These are phyloP conservation scores for Notothenia coriiceps DNA, from an alignment of 2,113 vertebrate species.

Conservation along the genomic window DNA sequence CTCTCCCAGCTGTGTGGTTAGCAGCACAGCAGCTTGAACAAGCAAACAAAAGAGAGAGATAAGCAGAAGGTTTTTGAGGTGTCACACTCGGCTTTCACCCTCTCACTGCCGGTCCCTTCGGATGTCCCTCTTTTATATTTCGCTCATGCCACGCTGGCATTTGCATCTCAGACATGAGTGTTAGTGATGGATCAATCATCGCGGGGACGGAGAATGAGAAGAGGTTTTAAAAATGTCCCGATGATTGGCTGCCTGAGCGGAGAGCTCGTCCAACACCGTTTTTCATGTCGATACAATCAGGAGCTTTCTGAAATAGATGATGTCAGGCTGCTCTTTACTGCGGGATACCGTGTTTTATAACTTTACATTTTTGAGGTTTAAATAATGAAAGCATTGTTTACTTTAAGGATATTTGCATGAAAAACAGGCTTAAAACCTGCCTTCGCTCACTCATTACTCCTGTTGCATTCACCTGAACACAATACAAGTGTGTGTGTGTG, in stretches of 20 bases:
- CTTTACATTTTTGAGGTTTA: conserved; percentile 10
- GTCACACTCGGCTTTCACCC: conserved; percentile 3
- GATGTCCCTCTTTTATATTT: conserved; percentile 57
- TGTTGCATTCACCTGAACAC: conserved; percentile 58
- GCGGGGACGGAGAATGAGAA: conserved; percentile 43
- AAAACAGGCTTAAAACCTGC: not conserved
- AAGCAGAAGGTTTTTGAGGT: conserved; percentile 29
- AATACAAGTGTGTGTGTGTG: conserved; percentile 22
- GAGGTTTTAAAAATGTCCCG: conserved; percentile 62
- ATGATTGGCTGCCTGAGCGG: conserved; percentile 55
- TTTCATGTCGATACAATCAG: conserved; percentile 40
- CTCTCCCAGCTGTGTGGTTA: not conserved
- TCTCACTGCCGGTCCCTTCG: conserved; percentile 23
- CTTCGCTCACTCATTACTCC: conserved; percentile 45
- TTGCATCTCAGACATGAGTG: conserved; percentile 59
- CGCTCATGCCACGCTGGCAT: conserved; percentile 48
- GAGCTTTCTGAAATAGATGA: not conserved
- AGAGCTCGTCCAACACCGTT: conserved; percentile 35
- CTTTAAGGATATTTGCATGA: conserved; percentile 9
- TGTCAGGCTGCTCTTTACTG: conserved; percentile 13
- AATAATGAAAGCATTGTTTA: conserved; percentile 25
- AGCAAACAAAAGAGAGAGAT: conserved; percentile 28
- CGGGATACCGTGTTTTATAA: not conserved
- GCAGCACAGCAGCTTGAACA: not conserved
- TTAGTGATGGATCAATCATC: conserved; percentile 55